Percentiles rank a stretch among this genome's conserved stretches.
These are phyloP conservation scores for Dusona sp. DNA, from an alignment of 2,888 invertebrate species.

Conservation along the genomic window DNA sequence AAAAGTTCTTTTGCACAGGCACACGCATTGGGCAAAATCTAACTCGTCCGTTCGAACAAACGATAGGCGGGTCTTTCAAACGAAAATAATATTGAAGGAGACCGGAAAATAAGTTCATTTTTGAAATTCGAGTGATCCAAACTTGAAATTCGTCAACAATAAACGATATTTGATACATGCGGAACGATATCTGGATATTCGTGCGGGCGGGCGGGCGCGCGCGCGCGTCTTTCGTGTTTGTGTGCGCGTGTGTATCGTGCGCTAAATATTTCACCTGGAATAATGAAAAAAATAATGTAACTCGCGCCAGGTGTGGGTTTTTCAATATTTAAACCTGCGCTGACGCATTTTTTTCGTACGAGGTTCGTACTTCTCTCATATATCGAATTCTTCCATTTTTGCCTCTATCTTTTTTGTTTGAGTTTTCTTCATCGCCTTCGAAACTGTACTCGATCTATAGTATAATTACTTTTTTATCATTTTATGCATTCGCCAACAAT, in stretches of 20 bases:
- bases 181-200: constrained; percentile 19
- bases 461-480: background rate
- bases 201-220: constrained; percentile 7
- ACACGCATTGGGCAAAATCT: constrained; percentile 48
- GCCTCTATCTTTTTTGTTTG: constrained; percentile 2
- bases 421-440: background rate
- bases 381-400: background rate
- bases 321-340: background rate
- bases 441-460: constrained; percentile 5
- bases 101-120: too few relatives aligned
- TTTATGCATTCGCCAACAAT: background rate
- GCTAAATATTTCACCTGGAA: constrained; percentile 8
- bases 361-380: constrained; percentile 29
- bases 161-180: constrained; percentile 8
- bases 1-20: background rate
- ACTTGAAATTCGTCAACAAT: constrained; percentile 17
- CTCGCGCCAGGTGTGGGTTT: constrained; percentile 19
- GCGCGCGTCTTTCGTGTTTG: background rate
- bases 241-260: constrained; percentile 1
- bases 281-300: constrained; percentile 35
- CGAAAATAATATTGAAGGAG: constrained; percentile 58
- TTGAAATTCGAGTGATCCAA: constrained; percentile 1
- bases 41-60: constrained; percentile 47
- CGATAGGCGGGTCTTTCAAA: constrained; percentile 71
- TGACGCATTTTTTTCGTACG: constrained; percentile 12